These are phyloP conservation scores for Caiman crocodilus DNA, from an alignment of 2,797 vertebrate species.

Conservation along the genomic window DNA sequence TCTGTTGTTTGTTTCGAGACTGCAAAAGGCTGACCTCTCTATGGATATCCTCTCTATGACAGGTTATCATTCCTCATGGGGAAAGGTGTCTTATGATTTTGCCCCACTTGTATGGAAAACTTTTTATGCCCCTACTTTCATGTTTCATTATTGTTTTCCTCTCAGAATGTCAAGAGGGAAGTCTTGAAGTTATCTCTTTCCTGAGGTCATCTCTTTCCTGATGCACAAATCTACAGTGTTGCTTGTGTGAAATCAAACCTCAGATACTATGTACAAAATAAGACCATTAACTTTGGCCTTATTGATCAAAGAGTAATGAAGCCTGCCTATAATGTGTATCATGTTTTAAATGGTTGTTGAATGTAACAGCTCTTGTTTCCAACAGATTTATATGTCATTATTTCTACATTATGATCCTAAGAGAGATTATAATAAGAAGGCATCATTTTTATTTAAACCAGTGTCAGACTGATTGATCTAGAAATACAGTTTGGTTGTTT, in stretches of 20 bases:
- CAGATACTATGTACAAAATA: slow-evolving; percentile 20
- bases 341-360: slow-evolving; percentile 25
- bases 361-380: not conserved
- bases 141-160: not conserved
- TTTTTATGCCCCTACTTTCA: rapidly evolving
- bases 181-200: not conserved
- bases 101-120: not conserved
- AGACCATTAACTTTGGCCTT: not conserved
- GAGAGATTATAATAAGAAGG: slow-evolving; percentile 27
- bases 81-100: not conserved
- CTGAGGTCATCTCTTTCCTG: not conserved
- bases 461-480: slow-evolving; percentile 61
- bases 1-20: no score
- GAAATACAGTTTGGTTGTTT: not conserved
- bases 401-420: slow-evolving; percentile 20
- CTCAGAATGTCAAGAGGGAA: not conserved
- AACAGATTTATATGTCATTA: slow-evolving; percentile 26
- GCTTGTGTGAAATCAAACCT: not conserved
- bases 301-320: not conserved
- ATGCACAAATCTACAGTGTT: not conserved
- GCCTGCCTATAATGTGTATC: not conserved
- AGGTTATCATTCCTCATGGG: not conserved
- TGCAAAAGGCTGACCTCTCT: no score
- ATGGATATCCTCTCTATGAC: no score
- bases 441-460: slow-evolving; percentile 44